These are phyloP conservation scores for Poecilia wingei DNA, from an alignment of 2,797 vertebrate genomes.

Conservation along the genomic window DNA sequence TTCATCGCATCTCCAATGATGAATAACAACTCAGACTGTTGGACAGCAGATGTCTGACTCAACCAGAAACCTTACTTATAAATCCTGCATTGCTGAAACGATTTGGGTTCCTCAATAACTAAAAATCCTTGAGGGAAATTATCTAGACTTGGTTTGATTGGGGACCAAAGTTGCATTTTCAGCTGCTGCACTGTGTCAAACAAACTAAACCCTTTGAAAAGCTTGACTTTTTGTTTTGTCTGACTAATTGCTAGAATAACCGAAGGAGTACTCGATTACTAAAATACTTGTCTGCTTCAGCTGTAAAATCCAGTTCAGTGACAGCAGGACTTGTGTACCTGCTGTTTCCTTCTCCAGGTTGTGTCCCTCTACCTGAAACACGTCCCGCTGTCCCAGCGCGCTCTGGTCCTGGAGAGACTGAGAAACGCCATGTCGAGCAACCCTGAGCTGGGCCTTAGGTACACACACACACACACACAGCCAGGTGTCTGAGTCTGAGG, in stretches of 20 bases:
- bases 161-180: too few species aligned
- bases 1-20: background rate
- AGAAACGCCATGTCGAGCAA: conserved; percentile 90
- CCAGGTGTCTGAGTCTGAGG: background rate
- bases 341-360: conserved; percentile 79
- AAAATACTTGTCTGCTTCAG: background rate
- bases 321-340: background rate
- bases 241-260: too few species aligned
- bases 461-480: conserved; percentile 41
- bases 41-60: too few species aligned
- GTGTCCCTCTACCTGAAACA: conserved; percentile 90
- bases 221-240: too few species aligned
- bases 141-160: too few species aligned
- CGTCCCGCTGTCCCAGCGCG: conserved; percentile 89
- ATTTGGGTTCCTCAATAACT: too few species aligned
- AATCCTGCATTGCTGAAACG: too few species aligned
- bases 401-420: conserved; percentile 90
- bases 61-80: too few species aligned
- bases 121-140: too few species aligned
- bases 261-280: too few species aligned
- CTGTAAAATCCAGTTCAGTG: background rate
- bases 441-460: conserved; percentile 92
- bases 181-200: too few species aligned
- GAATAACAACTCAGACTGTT: background rate
- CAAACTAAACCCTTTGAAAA: too few species aligned